These are phyloP conservation scores for Siniperca chuatsi DNA, from an alignment of 2,113 vertebrate genomes.

Conservation along the genomic window DNA sequence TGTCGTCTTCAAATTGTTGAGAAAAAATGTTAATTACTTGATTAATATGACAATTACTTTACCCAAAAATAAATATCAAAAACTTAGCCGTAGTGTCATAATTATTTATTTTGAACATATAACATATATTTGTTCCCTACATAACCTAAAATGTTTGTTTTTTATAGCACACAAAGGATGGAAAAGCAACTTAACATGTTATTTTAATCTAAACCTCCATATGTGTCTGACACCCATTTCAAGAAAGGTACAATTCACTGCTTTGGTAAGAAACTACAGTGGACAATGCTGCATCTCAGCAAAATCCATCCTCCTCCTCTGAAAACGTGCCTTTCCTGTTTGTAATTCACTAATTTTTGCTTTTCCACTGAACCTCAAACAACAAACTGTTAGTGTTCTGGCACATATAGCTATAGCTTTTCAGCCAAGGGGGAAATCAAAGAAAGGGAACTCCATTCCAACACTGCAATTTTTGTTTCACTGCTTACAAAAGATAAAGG, in stretches of 20 bases:
- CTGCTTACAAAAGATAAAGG: conserved; percentile 36
- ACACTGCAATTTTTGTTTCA: conserved; percentile 47
- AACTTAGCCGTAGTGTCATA: too few species aligned
- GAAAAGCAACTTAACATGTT: background rate
- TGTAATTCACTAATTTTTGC: conserved; percentile 42
- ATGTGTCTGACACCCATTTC: background rate
- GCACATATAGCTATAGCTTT: conserved; percentile 44
- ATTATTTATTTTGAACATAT: background rate
- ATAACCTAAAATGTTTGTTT: too few species aligned
- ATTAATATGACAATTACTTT: too few species aligned
- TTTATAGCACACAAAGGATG: background rate
- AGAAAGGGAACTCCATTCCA: conserved; percentile 43
- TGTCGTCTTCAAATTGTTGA: background rate
- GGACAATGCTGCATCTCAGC: background rate
- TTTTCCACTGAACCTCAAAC: conserved; percentile 53
- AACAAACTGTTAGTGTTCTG: conserved; percentile 66
- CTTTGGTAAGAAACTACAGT: background rate
- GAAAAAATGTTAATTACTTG: background rate
- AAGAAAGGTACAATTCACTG: background rate
- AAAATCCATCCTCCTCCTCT: background rate
- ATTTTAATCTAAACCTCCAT: background rate
- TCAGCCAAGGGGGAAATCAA: conserved; percentile 66
- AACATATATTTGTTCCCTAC: background rate
- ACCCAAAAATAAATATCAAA: too few species aligned
- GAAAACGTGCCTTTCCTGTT: conserved; percentile 29